phyloP scores from a whole-genome alignment of 2,888 invertebrate species.

The Gortyna flavago region DNA sequence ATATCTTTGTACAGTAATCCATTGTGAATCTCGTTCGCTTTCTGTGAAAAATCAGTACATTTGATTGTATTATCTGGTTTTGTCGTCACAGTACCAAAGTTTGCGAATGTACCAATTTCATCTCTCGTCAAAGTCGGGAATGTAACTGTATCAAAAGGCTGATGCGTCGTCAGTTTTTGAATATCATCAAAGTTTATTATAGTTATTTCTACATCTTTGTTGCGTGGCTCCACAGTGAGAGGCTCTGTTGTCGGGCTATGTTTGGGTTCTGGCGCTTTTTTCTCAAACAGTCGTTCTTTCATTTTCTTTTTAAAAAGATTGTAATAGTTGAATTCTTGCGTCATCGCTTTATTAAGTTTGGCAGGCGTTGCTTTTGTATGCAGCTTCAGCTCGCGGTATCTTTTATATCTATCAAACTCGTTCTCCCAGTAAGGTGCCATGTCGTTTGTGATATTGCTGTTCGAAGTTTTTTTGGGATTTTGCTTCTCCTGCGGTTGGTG shows the following conservation, averaged over 20 bases:
- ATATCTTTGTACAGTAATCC: conserved; percentile 36
- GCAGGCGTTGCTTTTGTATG: conserved; percentile 1
- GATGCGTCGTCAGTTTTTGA: conserved; percentile 28
- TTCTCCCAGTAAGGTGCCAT: neutral
- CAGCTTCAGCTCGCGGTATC: neutral
- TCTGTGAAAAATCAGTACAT: accelerated
- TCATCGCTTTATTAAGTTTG: neutral
- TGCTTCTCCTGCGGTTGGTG: neutral
- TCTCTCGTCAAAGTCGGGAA: neutral
- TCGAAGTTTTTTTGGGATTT: neutral
- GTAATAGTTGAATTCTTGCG: conserved; percentile 37
- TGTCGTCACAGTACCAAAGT: neutral
- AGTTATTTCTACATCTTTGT: conserved; percentile 66
- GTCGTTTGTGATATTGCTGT: accelerated
- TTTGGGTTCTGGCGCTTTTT: neutral
- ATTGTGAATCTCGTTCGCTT: conserved; percentile 25
- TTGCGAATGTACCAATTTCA: neutral
- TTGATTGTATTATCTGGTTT: neutral
- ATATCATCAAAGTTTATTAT: conserved; percentile 68
- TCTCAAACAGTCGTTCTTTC: conserved; percentile 36
- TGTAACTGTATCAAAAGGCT: neutral
- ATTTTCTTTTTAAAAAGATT: conserved; percentile 44
- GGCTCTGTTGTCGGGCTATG: neutral
- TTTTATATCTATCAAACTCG: conserved; percentile 32
- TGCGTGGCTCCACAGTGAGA: neutral